These are phyloP conservation scores for Entomobrya multifasciata DNA, from an alignment of 2,888 invertebrate species.

Conservation along the genomic window DNA sequence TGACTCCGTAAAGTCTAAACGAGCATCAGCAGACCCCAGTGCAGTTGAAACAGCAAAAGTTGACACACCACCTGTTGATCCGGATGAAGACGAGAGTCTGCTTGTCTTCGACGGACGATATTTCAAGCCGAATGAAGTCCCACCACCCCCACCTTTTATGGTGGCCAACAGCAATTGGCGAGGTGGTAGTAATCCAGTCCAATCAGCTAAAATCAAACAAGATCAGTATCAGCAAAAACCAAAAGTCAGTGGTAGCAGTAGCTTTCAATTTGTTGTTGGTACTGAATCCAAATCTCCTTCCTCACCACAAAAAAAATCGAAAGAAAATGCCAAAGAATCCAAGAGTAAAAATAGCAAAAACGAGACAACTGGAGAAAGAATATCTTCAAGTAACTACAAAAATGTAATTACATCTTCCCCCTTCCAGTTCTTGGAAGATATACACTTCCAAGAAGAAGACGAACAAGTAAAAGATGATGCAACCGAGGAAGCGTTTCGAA, in stretches of 20 bases:
- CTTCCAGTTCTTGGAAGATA: slow-evolving; percentile 10
- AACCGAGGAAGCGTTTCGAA: neutral
- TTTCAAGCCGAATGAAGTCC: slow-evolving; percentile 54
- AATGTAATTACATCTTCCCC: slow-evolving; percentile 8
- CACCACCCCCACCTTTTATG: slow-evolving; percentile 56
- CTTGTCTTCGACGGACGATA: slow-evolving; percentile 56
- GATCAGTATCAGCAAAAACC: neutral
- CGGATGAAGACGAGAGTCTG: neutral
- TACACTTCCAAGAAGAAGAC: slow-evolving; percentile 30
- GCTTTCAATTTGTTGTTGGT: slow-evolving; percentile 1
- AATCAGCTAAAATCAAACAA: neutral
- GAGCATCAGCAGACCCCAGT: slow-evolving; percentile 6
- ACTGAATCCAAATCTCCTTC: neutral
- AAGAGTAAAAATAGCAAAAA: neutral
- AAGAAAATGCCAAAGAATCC: slow-evolving; percentile 44
- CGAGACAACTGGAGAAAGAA: neutral
- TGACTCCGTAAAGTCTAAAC: slow-evolving; percentile 25
- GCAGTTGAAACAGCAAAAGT: neutral
- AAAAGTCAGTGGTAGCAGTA: neutral
- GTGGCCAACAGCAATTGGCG: slow-evolving; percentile 53
- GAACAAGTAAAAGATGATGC: neutral
- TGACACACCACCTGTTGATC: neutral
- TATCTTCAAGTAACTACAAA: slow-evolving; percentile 35
- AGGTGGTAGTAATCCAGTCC: neutral
- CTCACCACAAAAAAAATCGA: slow-evolving; percentile 36